Evolutionary conservation across 2,888 invertebrate species (phyloP).

Genomic region (Melanostoma mellinum): DNA sequence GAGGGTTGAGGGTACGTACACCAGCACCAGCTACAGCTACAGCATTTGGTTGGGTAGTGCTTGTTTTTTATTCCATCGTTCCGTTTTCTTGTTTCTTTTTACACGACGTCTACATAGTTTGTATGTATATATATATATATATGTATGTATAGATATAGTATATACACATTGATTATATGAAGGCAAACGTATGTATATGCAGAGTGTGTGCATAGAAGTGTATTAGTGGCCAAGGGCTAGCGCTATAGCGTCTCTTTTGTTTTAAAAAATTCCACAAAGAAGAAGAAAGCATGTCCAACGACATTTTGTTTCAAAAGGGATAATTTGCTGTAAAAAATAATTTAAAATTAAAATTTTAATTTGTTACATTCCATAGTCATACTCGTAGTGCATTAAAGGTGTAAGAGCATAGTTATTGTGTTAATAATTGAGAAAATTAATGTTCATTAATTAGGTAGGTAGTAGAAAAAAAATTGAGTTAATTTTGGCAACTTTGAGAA

Average conservation of each 20-base stretch:
- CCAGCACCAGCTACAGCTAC: constrained; percentile 12
- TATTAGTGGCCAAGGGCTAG: constrained; percentile 79
- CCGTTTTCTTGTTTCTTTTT: constrained; percentile 67
- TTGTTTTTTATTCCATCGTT: constrained; percentile 49
- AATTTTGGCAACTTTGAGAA: constrained; percentile 74
- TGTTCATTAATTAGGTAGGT: too few species aligned
- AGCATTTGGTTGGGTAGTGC: constrained; percentile 64
- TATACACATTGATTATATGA: too few species aligned
- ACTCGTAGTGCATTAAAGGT: too few species aligned
- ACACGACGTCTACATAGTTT: constrained; percentile 40
- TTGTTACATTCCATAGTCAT: background rate
- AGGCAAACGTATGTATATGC: constrained; percentile 41
- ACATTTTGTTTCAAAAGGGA: constrained; percentile 72
- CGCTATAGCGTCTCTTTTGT: constrained; percentile 76
- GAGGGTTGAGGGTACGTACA: constrained; percentile 15
- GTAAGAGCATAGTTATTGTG: too few species aligned
- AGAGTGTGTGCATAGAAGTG: constrained; percentile 57
- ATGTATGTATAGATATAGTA: background rate
- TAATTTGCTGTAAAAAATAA: constrained; percentile 57
- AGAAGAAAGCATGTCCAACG: constrained; percentile 73
- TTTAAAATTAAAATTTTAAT: constrained; percentile 5
- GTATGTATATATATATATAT: constrained; percentile 13
- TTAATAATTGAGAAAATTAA: too few species aligned
- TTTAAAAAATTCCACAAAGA: constrained; percentile 74
- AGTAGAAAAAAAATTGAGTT: constrained; percentile 30